Evolutionary conservation across 1,140 invertebrate genomes (phyloP).

Genomic region (Delia radicum): DNA sequence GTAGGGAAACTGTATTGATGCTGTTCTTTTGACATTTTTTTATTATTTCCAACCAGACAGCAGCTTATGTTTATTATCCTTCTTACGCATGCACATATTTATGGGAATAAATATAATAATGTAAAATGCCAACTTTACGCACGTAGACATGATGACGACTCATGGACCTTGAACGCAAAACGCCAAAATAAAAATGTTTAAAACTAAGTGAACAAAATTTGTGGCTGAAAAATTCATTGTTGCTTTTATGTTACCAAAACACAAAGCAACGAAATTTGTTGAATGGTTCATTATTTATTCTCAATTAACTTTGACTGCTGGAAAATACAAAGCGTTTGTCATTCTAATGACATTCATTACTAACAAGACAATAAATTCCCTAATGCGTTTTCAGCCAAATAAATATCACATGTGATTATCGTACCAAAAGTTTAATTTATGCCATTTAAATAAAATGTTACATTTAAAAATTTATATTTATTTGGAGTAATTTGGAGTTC

Average conservation of each 20-base stretch:
- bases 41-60: not conserved
- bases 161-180: constrained; percentile 4
- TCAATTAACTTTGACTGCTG: not conserved
- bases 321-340: not conserved
- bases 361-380: no score
- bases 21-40: constrained; percentile 7
- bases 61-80: constrained; percentile 21
- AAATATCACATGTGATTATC: no score
- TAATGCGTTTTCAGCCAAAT: no score
- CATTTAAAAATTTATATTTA: no score
- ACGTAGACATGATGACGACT: constrained; percentile 19
- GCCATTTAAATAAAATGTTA: no score
- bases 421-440: no score
- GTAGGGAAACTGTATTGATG: not conserved
- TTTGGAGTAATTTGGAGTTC: no score
- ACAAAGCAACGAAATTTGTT: not conserved
- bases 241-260: not conserved
- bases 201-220: not conserved
- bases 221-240: not conserved
- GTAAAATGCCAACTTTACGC: constrained; percentile 17
- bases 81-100: constrained; percentile 16
- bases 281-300: not conserved
- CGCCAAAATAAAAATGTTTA: not conserved
- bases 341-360: no score
- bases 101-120: not conserved